phyloP scores from a whole-genome alignment of 2,797 vertebrate species.

The Sebastes aleutianus region DNA sequence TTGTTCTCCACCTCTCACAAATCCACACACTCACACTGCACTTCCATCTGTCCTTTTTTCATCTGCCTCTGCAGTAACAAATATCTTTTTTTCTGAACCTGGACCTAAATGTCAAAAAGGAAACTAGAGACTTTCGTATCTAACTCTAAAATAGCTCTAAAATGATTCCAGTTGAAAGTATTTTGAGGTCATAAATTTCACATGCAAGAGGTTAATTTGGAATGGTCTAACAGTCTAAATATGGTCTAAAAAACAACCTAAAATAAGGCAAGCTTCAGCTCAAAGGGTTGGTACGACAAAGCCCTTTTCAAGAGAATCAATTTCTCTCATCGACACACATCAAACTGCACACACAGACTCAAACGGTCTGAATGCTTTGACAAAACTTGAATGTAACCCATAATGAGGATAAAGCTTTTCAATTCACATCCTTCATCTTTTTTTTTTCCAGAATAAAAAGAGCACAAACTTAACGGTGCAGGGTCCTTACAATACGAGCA shows the following conservation, averaged over 20 bases:
- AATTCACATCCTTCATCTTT: conserved; percentile 65
- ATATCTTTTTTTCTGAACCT: conserved; percentile 35
- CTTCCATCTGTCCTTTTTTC: conserved; percentile 45
- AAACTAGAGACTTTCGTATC: conserved; percentile 32
- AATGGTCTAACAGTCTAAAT: conserved; percentile 54
- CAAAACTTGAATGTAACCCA: conserved; percentile 14
- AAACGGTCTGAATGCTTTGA: conserved; percentile 40
- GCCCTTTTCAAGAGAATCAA: conserved; percentile 67
- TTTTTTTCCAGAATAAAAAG: conserved; percentile 30
- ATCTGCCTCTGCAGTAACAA: conserved; percentile 60
- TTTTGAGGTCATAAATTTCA: conserved; percentile 59
- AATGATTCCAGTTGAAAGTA: conserved; percentile 76
- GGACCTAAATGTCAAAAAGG: conserved; percentile 33
- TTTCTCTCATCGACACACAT: conserved; percentile 39
- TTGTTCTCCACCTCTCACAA: conserved; percentile 61
- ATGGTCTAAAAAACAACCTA: conserved; percentile 33
- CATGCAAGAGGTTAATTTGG: conserved; percentile 66
- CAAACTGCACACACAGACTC: conserved; percentile 19
- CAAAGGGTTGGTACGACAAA: conserved; percentile 64
- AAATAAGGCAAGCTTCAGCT: conserved; percentile 68
- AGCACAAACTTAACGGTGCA: conserved; percentile 17
- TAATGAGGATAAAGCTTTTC: conserved; percentile 23
- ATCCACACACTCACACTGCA: conserved; percentile 54
- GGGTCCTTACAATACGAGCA: conserved; percentile 30
- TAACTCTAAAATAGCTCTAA: conserved; percentile 33